phyloP scores from a whole-genome alignment of 2,113 vertebrate genomes.

The Hyla sarda region DNA sequence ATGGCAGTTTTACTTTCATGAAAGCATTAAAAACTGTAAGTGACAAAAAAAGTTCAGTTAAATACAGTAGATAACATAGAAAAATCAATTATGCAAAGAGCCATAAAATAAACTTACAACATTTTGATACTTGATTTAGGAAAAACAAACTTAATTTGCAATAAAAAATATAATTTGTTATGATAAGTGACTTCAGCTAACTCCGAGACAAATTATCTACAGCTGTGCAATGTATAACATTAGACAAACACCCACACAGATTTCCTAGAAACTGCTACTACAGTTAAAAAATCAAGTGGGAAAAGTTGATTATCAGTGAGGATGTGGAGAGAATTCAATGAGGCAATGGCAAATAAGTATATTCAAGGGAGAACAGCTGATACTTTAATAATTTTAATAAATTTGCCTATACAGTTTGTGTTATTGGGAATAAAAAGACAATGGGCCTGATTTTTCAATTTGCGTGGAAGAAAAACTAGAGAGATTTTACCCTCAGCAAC shows the following conservation, averaged over 20 bases:
- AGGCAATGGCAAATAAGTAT: background rate
- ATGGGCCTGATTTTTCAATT: too few relatives aligned
- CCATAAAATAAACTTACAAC: background rate
- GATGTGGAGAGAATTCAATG: background rate
- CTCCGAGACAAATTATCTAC: slow-evolving; percentile 19
- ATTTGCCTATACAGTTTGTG: background rate
- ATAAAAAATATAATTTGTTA: slow-evolving; percentile 18
- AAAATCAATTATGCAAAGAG: background rate
- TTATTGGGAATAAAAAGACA: too few relatives aligned
- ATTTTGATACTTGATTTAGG: background rate
- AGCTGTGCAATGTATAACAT: slow-evolving; percentile 19
- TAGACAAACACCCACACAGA: slow-evolving; percentile 28
- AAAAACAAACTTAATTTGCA: slow-evolving; percentile 31
- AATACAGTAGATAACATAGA: background rate
- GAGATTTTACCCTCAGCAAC: too few relatives aligned
- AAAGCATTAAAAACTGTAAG: background rate
- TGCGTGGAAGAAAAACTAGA: too few relatives aligned
- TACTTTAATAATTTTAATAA: background rate
- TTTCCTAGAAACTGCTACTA: slow-evolving; percentile 3
- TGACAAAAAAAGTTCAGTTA: background rate
- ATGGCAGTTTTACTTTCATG: too few relatives aligned
- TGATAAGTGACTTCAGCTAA: slow-evolving; percentile 20
- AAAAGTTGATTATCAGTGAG: slow-evolving; percentile 9
- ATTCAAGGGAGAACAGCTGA: background rate
- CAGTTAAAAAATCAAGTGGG: slow-evolving; percentile 2